Evolutionary conservation across 2,888 invertebrate species (phyloP).

Genomic region (Drosophila vallismaia): DNA sequence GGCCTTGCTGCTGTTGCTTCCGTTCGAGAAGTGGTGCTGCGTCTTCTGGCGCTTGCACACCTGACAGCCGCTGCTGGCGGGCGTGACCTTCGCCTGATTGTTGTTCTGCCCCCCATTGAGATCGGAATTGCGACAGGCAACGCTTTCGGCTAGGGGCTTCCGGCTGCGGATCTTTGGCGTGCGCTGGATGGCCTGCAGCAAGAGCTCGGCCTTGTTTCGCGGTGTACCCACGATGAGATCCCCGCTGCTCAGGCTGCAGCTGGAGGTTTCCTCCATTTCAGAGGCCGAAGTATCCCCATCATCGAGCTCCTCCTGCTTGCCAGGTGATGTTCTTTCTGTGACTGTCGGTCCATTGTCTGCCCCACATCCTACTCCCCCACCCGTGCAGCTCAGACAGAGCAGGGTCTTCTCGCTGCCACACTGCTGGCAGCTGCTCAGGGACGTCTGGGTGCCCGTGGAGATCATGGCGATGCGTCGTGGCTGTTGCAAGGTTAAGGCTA

Average conservation of each 20-base stretch:
- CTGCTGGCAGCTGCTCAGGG: constrained; percentile 72
- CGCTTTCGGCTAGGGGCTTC: constrained; percentile 9
- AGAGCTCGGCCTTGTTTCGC: constrained; percentile 85
- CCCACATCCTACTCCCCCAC: constrained; percentile 20
- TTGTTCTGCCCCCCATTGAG: constrained; percentile 53
- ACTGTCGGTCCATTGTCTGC: neutral
- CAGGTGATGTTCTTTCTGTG: neutral
- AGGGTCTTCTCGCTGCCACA: constrained; percentile 83
- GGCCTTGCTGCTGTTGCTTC: constrained; percentile 3
- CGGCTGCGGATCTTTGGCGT: constrained; percentile 83
- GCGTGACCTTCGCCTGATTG: constrained; percentile 42
- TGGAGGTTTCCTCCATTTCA: constrained; percentile 68
- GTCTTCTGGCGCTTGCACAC: constrained; percentile 84
- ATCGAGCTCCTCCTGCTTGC: constrained; percentile 46
- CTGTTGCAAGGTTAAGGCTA: constrained; percentile 35
- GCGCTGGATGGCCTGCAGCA: constrained; percentile 86
- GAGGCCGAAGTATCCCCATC: constrained; percentile 60
- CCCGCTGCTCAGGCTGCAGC: constrained; percentile 72
- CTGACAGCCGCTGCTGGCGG: constrained; percentile 77
- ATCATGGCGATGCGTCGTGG: constrained; percentile 80
- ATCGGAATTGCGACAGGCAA: constrained; percentile 8
- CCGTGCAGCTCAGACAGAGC: constrained; percentile 81
- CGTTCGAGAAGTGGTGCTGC: constrained; percentile 78
- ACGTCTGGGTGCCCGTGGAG: constrained; percentile 84
- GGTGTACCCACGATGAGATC: constrained; percentile 80